These are phyloP conservation scores for Xenus cinereus DNA, from an alignment of 2,113 vertebrate species.

Conservation along the genomic window DNA sequence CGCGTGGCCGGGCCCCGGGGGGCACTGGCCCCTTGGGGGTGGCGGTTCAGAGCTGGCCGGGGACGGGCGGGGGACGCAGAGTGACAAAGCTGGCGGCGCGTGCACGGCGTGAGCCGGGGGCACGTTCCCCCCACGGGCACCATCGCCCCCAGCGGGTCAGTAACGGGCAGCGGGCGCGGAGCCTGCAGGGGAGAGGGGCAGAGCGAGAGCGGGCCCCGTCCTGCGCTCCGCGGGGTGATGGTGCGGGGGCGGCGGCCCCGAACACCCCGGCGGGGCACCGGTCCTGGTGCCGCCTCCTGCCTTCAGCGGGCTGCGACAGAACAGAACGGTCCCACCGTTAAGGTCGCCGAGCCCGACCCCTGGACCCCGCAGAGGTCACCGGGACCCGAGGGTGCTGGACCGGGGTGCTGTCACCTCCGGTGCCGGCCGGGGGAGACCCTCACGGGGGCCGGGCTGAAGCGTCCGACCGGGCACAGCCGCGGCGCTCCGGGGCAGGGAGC, in stretches of 20 bases:
- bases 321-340: background rate
- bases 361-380: background rate
- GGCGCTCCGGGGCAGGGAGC: too few species aligned
- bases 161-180: too few species aligned
- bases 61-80: conserved; percentile 11
- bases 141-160: too few species aligned
- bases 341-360: background rate
- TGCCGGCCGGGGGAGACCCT: background rate
- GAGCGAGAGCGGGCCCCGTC: background rate
- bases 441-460: background rate
- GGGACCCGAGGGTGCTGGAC: background rate
- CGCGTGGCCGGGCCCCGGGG: conserved; percentile 42
- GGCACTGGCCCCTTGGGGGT: too few species aligned
- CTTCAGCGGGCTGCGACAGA: background rate
- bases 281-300: rapidly evolving
- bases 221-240: too few species aligned
- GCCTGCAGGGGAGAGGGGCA: background rate
- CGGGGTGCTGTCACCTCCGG: background rate
- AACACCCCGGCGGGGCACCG: too few species aligned
- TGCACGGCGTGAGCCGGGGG: background rate
- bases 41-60: conserved; percentile 31
- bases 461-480: too few species aligned
- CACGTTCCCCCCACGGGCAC: background rate
- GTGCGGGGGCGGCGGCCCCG: too few species aligned
- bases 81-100: conserved; percentile 28